Evolutionary conservation across 1,140 invertebrate genomes (phyloP), one percentile per base, ranked within the genome.

Genomic region (Acromyrmex echinatior): DNA sequence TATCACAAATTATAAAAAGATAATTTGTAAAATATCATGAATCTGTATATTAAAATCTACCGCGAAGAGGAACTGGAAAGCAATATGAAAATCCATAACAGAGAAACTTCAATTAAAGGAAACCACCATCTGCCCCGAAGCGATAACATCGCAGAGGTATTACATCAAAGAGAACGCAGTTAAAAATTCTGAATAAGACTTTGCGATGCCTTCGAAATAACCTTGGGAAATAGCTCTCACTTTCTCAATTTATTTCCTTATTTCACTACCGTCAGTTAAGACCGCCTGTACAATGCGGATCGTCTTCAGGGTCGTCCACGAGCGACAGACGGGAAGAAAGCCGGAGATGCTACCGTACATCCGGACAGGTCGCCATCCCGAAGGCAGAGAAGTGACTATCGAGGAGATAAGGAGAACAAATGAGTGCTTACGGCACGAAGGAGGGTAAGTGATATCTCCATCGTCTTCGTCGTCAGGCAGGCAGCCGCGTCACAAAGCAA

Each of bases 391-490:
- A 90, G 85, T 90, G 88, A 80, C 85, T 90, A 87, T 89, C 88
- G 74, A 87, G 86, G 21, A 87, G 89, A 90, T 90, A 90, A 90
- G 89, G 66, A 84, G 89, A 90, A 90, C 85, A 90, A 90, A 90
- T 84, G 89, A 90, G 88, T 90, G 88, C 88, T 90, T 90, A 89
- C 87, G 73, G 88, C 88, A 87, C 58, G 31, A 9, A 31, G 56
- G 49, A 70, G 56, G 28, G 76, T 68, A 35, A 39, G 53, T 65
- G 88, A 87, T 90, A 88, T 90, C 89, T 90, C 63, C 88, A 79
- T 90, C 88, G 89, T 56, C 16, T 9, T 58, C 65, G 35, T 71
- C 25, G 53, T 76, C 66, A 58, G 85, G 25, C 78, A 84, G 73
- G 82, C 86, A 87, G 73, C 16, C 45, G 70, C 28, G 77, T 89